Evolutionary conservation across 2,888 invertebrate genomes (phyloP).

Genomic region (Cosmia pyralina): DNA sequence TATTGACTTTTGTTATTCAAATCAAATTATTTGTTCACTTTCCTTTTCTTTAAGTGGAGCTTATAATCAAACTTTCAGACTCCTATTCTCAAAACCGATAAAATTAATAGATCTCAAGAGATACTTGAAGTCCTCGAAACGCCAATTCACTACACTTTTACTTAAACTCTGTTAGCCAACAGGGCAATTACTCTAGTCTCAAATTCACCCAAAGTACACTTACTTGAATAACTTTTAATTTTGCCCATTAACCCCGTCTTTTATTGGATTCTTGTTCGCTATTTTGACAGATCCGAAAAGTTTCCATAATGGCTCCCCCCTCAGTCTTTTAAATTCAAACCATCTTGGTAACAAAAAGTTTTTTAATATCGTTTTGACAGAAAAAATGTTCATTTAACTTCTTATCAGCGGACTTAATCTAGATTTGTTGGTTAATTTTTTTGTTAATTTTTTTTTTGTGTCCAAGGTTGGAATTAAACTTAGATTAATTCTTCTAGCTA

Average conservation of each 20-base stretch:
- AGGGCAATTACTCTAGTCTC: constrained; percentile 51
- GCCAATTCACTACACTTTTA: constrained; percentile 35
- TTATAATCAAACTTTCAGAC: not conserved
- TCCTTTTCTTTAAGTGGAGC: not conserved
- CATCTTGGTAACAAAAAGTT: constrained; percentile 46
- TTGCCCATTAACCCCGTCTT: constrained; percentile 52
- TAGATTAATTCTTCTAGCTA: constrained; percentile 38
- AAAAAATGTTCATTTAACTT: constrained; percentile 53
- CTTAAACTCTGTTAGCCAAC: constrained; percentile 38
- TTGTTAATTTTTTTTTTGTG: constrained; percentile 22
- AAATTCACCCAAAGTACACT: constrained; percentile 50
- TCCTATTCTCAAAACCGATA: not conserved
- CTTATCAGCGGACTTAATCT: constrained; percentile 39
- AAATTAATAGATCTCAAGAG: constrained; percentile 34
- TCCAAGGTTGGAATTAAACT: constrained; percentile 17
- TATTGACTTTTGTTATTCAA: too few relatives aligned
- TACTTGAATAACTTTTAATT: constrained; percentile 65
- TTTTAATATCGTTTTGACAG: constrained; percentile 54
- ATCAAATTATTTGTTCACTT: not conserved
- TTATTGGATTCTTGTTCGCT: constrained; percentile 46
- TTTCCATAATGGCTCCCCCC: constrained; percentile 40
- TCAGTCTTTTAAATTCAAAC: constrained; percentile 45
- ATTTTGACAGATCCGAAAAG: constrained; percentile 45
- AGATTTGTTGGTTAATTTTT: constrained; percentile 55
- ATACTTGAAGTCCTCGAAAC: constrained; percentile 24